A percentile compares a stretch with the other conserved stretches of the same genome.
Evolutionary conservation across 2,113 vertebrate genomes (phyloP).

Genomic region (Sylvia atricapilla): DNA sequence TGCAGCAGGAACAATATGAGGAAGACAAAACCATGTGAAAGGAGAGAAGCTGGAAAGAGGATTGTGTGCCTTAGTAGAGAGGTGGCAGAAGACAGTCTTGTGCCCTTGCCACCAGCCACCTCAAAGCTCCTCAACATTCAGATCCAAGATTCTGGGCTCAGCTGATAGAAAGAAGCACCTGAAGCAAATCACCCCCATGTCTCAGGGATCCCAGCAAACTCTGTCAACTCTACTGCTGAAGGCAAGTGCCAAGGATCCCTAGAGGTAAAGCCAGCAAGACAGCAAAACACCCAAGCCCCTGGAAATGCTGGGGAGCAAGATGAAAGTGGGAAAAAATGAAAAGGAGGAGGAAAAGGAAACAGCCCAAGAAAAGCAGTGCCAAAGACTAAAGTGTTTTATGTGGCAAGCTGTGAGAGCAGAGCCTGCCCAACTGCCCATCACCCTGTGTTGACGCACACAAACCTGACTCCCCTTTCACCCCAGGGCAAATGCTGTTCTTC

Average conservation of each 20-base stretch:
- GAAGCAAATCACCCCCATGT: not conserved
- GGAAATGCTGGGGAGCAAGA: not conserved
- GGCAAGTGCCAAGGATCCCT: not conserved
- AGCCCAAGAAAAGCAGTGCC: not conserved
- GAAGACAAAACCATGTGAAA: not conserved
- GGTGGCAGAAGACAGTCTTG: not conserved
- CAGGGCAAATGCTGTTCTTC: not conserved
- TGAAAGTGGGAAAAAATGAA: not conserved
- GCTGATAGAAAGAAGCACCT: not conserved
- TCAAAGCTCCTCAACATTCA: not conserved
- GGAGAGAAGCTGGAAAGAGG: not conserved
- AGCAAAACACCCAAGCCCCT: not conserved
- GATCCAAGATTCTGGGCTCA: not conserved
- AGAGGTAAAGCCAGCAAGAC: fast-evolving
- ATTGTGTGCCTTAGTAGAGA: not conserved
- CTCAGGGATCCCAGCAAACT: not conserved
- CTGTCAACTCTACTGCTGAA: not conserved
- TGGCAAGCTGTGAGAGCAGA: not conserved
- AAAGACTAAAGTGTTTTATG: not conserved
- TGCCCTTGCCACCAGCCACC: fast-evolving
- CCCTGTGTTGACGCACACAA: not conserved
- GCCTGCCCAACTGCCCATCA: not conserved
- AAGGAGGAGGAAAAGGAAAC: not conserved
- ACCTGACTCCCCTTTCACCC: fast-evolving
- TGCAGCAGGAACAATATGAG: not conserved